Percentiles rank a stretch among this genome's conserved stretches.
phyloP scores from a whole-genome alignment of 2,797 vertebrate genomes.

The Zalophus californianus region DNA sequence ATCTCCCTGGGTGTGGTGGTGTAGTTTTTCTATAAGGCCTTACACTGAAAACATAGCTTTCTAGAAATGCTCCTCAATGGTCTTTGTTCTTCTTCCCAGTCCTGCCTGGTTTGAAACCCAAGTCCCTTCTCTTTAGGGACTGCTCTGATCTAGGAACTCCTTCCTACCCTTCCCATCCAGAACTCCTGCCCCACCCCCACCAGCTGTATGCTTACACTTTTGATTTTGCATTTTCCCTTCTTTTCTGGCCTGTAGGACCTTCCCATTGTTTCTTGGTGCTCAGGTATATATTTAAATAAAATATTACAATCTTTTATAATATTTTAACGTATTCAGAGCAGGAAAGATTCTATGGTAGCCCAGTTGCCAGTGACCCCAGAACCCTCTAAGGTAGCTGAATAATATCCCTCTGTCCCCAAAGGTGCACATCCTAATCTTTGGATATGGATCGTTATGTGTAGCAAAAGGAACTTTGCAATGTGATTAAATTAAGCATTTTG shows the following conservation, averaged over 20 bases:
- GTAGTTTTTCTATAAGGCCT: not conserved
- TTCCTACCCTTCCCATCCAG: not conserved
- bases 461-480: not conserved
- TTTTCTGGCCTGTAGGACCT: not conserved
- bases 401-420: not conserved
- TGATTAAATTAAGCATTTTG: not conserved
- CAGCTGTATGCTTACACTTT: not conserved
- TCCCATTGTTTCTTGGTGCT: not conserved
- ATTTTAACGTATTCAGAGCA: not conserved
- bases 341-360: not conserved
- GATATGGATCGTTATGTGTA: not conserved
- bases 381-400: not conserved
- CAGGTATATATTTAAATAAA: not conserved
- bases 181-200: not conserved
- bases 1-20: not conserved
- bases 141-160: not conserved
- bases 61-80: not conserved
- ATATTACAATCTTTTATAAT: not conserved
- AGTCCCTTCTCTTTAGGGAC: not conserved
- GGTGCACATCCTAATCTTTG: not conserved
- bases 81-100: not conserved
- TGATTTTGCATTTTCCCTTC: not conserved
- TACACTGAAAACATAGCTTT: not conserved
- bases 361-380: not conserved
- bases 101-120: not conserved